Evolutionary conservation across 2,797 vertebrate species (phyloP).

Genomic region (Enteromius radiatus): DNA sequence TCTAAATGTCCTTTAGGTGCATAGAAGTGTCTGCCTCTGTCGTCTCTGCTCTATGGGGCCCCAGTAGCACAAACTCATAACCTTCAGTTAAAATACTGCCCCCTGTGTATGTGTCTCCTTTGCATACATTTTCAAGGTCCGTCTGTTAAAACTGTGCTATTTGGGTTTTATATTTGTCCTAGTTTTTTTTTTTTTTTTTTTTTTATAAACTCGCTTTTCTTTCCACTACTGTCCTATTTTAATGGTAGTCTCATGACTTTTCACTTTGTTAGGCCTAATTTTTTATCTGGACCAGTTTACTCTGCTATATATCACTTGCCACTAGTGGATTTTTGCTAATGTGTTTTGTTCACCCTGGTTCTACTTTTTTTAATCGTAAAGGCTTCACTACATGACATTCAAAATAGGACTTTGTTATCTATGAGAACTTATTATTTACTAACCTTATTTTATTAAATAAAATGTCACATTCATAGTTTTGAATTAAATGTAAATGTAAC

Average conservation of each 20-base stretch:
- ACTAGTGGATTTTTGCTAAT: not conserved
- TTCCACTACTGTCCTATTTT: conserved; percentile 32
- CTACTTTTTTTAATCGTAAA: not conserved
- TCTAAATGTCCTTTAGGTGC: conserved; percentile 47
- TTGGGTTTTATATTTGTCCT: conserved; percentile 47
- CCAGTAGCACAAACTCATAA: conserved; percentile 35
- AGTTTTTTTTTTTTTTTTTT: conserved; percentile 5
- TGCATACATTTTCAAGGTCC: conserved; percentile 42
- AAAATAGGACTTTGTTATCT: not conserved
- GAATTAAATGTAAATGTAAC: not conserved
- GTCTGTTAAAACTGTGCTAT: conserved; percentile 38
- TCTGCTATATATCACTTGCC: not conserved
- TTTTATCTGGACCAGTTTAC: conserved; percentile 25
- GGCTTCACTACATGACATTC: not conserved
- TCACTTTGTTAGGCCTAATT: conserved; percentile 35
- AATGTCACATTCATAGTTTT: not conserved
- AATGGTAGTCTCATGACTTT: conserved; percentile 16
- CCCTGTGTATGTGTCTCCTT: conserved; percentile 36
- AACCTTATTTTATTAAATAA: not conserved
- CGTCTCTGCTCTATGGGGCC: conserved; percentile 8
- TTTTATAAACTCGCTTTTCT: not conserved
- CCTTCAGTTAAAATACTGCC: conserved; percentile 44
- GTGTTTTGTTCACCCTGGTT: not conserved
- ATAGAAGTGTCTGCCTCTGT: conserved; percentile 27
- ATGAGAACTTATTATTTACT: not conserved